phyloP scores from a whole-genome alignment of 2,888 invertebrate genomes.

The Malachius bipustulatus region DNA sequence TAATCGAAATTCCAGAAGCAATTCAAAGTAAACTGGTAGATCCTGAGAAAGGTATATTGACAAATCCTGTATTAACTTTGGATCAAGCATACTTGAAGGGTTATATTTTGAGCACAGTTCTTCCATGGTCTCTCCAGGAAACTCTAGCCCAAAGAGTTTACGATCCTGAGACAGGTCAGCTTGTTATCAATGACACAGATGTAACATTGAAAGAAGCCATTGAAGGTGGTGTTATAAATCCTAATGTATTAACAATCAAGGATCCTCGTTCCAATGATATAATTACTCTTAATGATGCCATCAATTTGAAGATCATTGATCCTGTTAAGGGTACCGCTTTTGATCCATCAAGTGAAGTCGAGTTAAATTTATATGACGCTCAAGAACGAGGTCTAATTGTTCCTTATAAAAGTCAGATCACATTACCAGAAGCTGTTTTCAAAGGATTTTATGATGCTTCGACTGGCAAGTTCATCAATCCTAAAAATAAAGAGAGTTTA shows the following conservation, averaged over 20 bases:
- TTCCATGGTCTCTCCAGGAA: slow-evolving; percentile 74
- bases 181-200: slow-evolving; percentile 54
- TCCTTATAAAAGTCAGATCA: slow-evolving; percentile 70
- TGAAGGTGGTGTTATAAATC: slow-evolving; percentile 60
- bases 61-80: slow-evolving; percentile 56
- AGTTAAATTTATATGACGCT: slow-evolving; percentile 71
- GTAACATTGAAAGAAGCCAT: slow-evolving; percentile 67
- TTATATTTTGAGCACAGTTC: slow-evolving; percentile 63
- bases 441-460: slow-evolving; percentile 82
- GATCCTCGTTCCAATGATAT: slow-evolving; percentile 72
- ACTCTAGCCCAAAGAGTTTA: slow-evolving; percentile 71
- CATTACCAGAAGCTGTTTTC: slow-evolving; percentile 80
- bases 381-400: slow-evolving; percentile 70
- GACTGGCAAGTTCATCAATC: slow-evolving; percentile 70
- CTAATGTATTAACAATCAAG: slow-evolving; percentile 62
- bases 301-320: slow-evolving; percentile 63
- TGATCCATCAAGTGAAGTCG: slow-evolving; percentile 61
- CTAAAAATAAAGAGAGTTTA: slow-evolving; percentile 66
- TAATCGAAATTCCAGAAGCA: slow-evolving; percentile 58
- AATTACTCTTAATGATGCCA: slow-evolving; percentile 68
- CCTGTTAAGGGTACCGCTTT: slow-evolving; percentile 66
- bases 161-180: slow-evolving; percentile 59
- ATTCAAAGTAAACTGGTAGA: slow-evolving; percentile 58
- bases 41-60: slow-evolving; percentile 54
- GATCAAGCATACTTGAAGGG: slow-evolving; percentile 74